These are phyloP conservation scores for Falco rusticolus DNA, from an alignment of 2,797 vertebrate genomes.

Conservation along the genomic window DNA sequence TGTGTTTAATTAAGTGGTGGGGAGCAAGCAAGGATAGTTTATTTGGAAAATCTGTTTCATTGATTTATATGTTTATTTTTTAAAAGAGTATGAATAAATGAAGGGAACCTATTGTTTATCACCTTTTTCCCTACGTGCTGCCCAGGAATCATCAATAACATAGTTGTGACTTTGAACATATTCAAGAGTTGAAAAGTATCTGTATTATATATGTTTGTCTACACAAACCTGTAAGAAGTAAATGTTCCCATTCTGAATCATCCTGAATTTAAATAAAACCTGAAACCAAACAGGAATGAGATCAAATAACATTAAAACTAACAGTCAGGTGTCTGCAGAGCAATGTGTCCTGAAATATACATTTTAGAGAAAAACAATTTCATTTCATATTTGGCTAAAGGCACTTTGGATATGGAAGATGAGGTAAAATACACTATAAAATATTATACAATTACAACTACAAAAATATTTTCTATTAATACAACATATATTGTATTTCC, in stretches of 20 bases:
- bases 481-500: background rate
- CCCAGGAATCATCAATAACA: background rate
- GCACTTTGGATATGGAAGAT: background rate
- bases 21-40: constrained; percentile 67
- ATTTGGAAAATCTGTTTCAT: constrained; percentile 60
- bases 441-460: background rate
- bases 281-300: background rate
- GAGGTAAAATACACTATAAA: background rate
- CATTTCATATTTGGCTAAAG: background rate
- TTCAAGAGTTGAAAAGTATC: background rate
- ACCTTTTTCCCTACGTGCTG: background rate
- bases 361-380: background rate
- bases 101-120: background rate
- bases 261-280: background rate
- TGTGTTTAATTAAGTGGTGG: constrained; percentile 76
- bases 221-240: background rate
- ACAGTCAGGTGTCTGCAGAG: background rate
- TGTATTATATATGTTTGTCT: background rate
- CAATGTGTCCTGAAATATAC: background rate
- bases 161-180: background rate
- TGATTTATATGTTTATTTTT: constrained; percentile 62
- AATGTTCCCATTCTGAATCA: background rate
- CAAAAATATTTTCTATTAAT: background rate
- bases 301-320: background rate
- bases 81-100: background rate